Base-by-base conservation (phyloP, 2,113 vertebrate genomes). In the Calidris pugnax region DNA sequence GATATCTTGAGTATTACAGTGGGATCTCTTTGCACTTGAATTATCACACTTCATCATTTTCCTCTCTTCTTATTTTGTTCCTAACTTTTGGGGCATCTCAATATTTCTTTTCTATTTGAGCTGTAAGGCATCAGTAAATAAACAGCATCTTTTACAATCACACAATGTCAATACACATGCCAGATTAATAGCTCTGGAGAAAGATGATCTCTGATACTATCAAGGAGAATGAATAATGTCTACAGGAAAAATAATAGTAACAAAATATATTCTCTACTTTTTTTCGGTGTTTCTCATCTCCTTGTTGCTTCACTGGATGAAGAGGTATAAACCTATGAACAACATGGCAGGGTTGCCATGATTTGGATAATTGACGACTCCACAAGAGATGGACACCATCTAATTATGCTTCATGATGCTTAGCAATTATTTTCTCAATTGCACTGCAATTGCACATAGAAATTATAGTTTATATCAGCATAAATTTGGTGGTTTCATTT, bases 171-270 rank as follows among this genome's bases (percentile, higher is more conserved):
- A 93, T 92, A 79, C 24, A 77, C 68, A 64, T 85, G 76, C 41
- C 90, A 95, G 92, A 95, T 95, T 90, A 95, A 92, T 74, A 80
- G 76, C 77, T 81, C 87, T 87, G 56, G 80, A 95, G 84, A 95
- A 72, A 33, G 73, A 94, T 89, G 86, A 85, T 79, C 73, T 87
- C 80, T 91, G 95, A 89, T 91, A 72, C 76, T 48, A 86, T 94
- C 60, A 33, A 45, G 68, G 55, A 72, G 75, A 64, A n/a, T 60
- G 78, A 90, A 89, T 69, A 77, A 22, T 53, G 37, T 86, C 91
- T 87, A 56, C 91, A 51, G 41, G 56, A 88, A 75, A 80, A 77
- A 90, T 71, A 77, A 80, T 10, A 74, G 60, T 27, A 80, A 63
- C 67, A 89, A 81, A 93, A 55, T 53, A 23, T 51, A 69, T 93